These are phyloP conservation scores for Pseudachorutes palmiensis DNA, from an alignment of 1,140 invertebrate species.

Conservation along the genomic window DNA sequence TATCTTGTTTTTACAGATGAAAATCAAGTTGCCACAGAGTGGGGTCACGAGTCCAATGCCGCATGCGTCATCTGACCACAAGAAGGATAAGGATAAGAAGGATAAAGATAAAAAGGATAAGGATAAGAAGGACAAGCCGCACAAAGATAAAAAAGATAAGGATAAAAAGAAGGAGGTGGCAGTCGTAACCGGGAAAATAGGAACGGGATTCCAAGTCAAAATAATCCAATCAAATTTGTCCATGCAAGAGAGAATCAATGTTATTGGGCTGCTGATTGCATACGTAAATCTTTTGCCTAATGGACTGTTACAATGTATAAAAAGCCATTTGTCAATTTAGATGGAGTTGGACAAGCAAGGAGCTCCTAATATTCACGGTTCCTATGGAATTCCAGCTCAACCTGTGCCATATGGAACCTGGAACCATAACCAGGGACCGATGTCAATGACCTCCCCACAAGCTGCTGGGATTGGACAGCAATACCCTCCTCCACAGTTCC, in stretches of 20 bases:
- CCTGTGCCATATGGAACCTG: too few relatives aligned
- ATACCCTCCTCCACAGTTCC: too few relatives aligned
- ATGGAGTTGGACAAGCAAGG: too few relatives aligned
- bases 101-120: not conserved
- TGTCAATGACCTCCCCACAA: too few relatives aligned
- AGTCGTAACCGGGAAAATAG: not conserved
- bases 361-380: too few relatives aligned
- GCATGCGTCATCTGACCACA: not conserved
- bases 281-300: too few relatives aligned
- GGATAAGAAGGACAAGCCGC: not conserved
- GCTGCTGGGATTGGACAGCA: too few relatives aligned
- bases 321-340: too few relatives aligned
- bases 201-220: not conserved
- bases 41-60: not conserved
- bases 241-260: not conserved
- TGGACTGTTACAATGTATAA: too few relatives aligned
- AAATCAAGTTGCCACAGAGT: not conserved
- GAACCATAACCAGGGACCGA: too few relatives aligned
- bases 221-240: not conserved
- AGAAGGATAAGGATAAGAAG: conserved; percentile 3
- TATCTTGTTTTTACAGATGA: not conserved
- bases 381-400: too few relatives aligned
- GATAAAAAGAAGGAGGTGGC: not conserved
- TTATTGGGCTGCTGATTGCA: not conserved
- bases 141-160: not conserved